Evolutionary conservation across 2,797 vertebrate genomes (phyloP).

Genomic region (Xenopus petersii): DNA sequence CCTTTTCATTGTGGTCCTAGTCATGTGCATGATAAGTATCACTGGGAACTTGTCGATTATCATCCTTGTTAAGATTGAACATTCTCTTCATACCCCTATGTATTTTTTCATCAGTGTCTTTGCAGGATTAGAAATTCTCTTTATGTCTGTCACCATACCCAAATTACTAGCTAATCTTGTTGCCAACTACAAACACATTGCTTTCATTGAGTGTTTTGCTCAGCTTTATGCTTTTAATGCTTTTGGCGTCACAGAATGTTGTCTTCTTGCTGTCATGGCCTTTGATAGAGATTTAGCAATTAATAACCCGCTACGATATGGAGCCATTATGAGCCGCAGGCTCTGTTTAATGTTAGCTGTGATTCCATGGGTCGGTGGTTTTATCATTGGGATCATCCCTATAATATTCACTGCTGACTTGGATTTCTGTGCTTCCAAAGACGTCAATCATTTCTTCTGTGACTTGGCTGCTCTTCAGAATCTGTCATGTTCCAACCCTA

Average conservation of each 20-base stretch:
- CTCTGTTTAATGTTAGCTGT: not conserved
- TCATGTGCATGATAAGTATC: slow-evolving; percentile 7
- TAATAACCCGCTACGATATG: slow-evolving; percentile 26
- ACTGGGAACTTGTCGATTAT: slow-evolving; percentile 21
- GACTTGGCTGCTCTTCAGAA: slow-evolving; percentile 23
- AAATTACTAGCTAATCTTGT: slow-evolving; percentile 15
- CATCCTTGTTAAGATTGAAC: not conserved
- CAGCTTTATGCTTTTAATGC: slow-evolving; percentile 52
- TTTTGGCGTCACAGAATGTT: slow-evolving; percentile 49
- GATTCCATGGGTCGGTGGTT: slow-evolving; percentile 15
- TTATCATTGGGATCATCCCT: not conserved
- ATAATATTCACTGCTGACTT: slow-evolving; percentile 11
- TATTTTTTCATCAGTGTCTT: slow-evolving; percentile 32
- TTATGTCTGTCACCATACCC: slow-evolving; percentile 22
- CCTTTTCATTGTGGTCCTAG: slow-evolving; percentile 7
- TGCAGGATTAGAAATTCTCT: slow-evolving; percentile 24
- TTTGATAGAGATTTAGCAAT: slow-evolving; percentile 44
- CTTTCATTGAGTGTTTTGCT: slow-evolving; percentile 36
- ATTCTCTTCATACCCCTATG: slow-evolving; percentile 24
- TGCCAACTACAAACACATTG: slow-evolving; percentile 37
- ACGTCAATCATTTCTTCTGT: slow-evolving; percentile 33
- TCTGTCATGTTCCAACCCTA: slow-evolving; percentile 22
- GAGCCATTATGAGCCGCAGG: not conserved
- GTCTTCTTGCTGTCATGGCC: slow-evolving; percentile 48
- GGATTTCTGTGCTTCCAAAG: slow-evolving; percentile 22